A percentile compares a stretch with the other conserved stretches of the same genome.
phyloP scores from a whole-genome alignment of 2,888 invertebrate species.

The Nomada hirtipes region DNA sequence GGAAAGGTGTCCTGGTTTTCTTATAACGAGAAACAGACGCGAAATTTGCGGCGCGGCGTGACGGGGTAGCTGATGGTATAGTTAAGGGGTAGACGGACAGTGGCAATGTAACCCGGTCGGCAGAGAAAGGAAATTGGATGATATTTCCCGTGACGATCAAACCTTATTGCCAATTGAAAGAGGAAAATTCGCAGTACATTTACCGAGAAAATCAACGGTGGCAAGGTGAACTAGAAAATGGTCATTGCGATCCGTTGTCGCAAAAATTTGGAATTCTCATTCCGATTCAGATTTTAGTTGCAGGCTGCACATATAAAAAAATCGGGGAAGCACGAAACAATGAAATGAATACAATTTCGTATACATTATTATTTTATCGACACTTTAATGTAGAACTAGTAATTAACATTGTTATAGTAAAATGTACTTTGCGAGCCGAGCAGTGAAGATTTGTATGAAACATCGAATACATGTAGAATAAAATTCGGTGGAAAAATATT shows the following conservation, averaged over 20 bases:
- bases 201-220: conserved; percentile 77
- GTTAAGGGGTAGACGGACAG: conserved; percentile 68
- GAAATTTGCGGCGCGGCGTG: conserved; percentile 34
- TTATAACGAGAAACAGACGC: conserved; percentile 48
- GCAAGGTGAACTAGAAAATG: conserved; percentile 74
- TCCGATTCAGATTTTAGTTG: not conserved
- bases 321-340: too few relatives aligned
- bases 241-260: conserved; percentile 67
- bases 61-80: conserved; percentile 59
- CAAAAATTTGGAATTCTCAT: conserved; percentile 66
- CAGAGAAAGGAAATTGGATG: conserved; percentile 82
- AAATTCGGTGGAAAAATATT: too few relatives aligned
- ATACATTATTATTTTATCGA: too few relatives aligned
- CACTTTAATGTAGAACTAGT: too few relatives aligned
- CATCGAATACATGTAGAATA: too few relatives aligned
- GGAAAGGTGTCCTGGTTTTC: conserved; percentile 28
- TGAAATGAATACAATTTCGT: too few relatives aligned
- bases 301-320: not conserved
- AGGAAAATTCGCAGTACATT: conserved; percentile 82
- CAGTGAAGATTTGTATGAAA: too few relatives aligned
- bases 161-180: conserved; percentile 83
- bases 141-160: conserved; percentile 83
- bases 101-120: conserved; percentile 70
- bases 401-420: too few relatives aligned
- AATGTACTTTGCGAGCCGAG: too few relatives aligned